phyloP scores from a whole-genome alignment of 2,797 vertebrate genomes.

The Microctenopoma stevenorrisi region DNA sequence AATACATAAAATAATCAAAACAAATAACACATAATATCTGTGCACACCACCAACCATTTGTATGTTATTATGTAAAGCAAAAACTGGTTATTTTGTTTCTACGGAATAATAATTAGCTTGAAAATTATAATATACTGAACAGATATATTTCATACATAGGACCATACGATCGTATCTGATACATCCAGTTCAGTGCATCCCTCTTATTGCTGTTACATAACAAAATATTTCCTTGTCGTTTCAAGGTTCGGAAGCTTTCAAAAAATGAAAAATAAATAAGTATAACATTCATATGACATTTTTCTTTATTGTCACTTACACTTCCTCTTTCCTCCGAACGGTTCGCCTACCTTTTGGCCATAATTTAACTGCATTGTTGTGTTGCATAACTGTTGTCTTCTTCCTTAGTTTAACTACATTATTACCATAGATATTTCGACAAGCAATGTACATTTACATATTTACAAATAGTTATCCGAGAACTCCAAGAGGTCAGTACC shows the following conservation, averaged over 20 bases:
- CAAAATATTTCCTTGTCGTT: background rate
- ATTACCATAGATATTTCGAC: background rate
- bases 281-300: too few relatives aligned
- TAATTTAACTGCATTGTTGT: background rate
- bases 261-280: background rate
- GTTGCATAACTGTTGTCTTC: background rate
- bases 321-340: background rate
- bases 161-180: background rate
- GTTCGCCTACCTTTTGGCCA: background rate
- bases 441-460: constrained; percentile 17
- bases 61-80: background rate
- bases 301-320: background rate
- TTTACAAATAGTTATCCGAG: constrained; percentile 4
- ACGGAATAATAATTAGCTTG: background rate
- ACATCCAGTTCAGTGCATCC: background rate
- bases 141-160: background rate
- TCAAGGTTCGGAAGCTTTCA: background rate
- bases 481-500: constrained; percentile 37
- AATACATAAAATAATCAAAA: too few relatives aligned
- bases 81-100: background rate
- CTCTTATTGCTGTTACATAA: background rate
- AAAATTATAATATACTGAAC: background rate
- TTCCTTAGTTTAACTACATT: background rate
- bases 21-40: background rate
- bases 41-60: background rate